Base-by-base conservation (phyloP, 53 echinoderm and acorn worm species). In the Mesocentrotus franciscanus region DNA sequence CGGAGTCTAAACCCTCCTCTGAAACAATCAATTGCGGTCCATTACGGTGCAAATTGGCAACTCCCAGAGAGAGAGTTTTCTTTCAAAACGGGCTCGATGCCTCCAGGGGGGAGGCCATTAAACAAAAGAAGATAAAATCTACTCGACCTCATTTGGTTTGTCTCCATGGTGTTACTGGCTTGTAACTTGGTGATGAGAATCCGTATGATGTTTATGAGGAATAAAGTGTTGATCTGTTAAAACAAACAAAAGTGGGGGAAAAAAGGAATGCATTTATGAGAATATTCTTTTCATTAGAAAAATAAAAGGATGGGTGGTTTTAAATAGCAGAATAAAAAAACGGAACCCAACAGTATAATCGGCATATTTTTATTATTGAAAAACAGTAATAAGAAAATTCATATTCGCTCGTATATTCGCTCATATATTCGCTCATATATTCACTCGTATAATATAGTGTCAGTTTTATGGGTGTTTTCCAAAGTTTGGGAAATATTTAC, bases 101-200 rank as follows among this genome's bases (percentile, higher is more conserved):
- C 49, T 49, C 4, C 3, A 49, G 49, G 6, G 49, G 49, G 5
- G 49, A 5, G 12, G 12, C 30, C 29, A 27, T 9, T 27, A 11
- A 74, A 74, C 30, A 74, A 74, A 14, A 74, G 71, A 74, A 74
- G 42, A 39, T 81, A 39, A 1, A 39, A 81, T 20, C 42, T 29
- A 39, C 36, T 9, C 10, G 96, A 99, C 99, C 99, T 97, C 96
- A 99, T 96, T 95, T 99, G 99, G 7, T 96, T 97, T 0, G 99
- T 99, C 94, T 99, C 99, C 22, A 97, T 97, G 33, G 97, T 96
- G 95, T 98, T 93, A 71, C 97, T 98, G 29, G 99, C 99, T 90
- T 97, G 96, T 56, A 99, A 95, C 95, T 99, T 99, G 78, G 99
- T 99, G 75, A 99, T 97, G 90, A 99, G 94, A 62, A 99, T 99